These are phyloP conservation scores for Arrhamphus sclerolepis DNA, from an alignment of 2,797 vertebrate species.

Conservation along the genomic window DNA sequence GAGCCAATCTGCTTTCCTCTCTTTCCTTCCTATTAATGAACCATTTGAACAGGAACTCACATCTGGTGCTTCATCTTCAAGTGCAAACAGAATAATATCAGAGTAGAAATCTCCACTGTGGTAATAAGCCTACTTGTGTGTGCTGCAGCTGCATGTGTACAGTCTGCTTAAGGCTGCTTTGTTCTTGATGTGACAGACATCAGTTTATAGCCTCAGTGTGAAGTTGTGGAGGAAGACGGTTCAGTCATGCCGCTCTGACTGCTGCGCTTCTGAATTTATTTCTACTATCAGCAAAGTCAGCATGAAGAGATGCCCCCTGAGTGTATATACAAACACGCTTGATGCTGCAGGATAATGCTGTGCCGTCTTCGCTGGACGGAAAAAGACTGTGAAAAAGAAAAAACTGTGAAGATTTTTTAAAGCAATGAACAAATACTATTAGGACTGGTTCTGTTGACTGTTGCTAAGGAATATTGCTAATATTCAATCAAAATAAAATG, in stretches of 20 bases:
- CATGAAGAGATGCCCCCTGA: slow-evolving; percentile 59
- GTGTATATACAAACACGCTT: slow-evolving; percentile 52
- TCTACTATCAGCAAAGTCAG: slow-evolving; percentile 68
- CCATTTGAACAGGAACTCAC: slow-evolving; percentile 39
- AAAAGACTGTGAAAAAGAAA: not conserved
- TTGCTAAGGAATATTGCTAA: too few species aligned
- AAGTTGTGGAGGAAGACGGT: slow-evolving; percentile 62
- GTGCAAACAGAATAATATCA: slow-evolving; percentile 38
- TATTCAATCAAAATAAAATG: too few species aligned
- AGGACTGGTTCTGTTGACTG: too few species aligned
- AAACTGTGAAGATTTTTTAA: too few species aligned
- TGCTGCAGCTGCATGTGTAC: slow-evolving; percentile 54
- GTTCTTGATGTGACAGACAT: slow-evolving; percentile 56
- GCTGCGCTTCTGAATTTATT: slow-evolving; percentile 66
- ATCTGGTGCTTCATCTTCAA: slow-evolving; percentile 53
- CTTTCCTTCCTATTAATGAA: slow-evolving; percentile 1
- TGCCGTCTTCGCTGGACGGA: slow-evolving; percentile 7
- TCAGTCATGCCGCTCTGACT: slow-evolving; percentile 62
- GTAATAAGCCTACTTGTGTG: slow-evolving; percentile 46
- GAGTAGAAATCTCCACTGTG: slow-evolving; percentile 45
- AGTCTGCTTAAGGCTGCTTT: slow-evolving; percentile 52
- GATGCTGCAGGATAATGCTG: slow-evolving; percentile 33
- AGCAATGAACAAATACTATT: not conserved
- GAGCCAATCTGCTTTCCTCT: not conserved
- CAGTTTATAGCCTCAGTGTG: slow-evolving; percentile 62